Evolutionary conservation across 2,113 vertebrate species (phyloP).

Genomic region (Microtus oregoni): DNA sequence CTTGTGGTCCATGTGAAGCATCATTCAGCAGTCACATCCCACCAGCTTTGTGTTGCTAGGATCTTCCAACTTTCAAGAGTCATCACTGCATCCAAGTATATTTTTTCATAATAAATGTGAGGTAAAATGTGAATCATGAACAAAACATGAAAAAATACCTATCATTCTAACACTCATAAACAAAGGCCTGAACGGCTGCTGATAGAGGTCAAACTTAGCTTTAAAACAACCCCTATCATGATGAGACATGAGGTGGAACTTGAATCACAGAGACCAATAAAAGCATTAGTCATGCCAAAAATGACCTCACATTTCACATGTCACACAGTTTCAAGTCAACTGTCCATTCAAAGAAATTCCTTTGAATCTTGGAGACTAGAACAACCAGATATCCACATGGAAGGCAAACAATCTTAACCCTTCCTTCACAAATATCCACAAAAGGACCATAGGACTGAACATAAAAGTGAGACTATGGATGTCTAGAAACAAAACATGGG

Average conservation of each 20-base stretch:
- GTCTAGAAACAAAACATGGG: background rate
- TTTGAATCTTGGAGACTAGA: background rate
- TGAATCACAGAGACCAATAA: background rate
- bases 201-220: background rate
- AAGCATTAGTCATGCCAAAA: background rate
- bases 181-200: background rate
- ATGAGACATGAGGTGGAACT: background rate
- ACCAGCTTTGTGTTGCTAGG: background rate
- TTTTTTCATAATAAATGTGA: background rate
- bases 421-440: background rate
- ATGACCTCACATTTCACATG: background rate
- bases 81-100: too few species aligned
- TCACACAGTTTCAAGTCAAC: background rate
- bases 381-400: background rate
- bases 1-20: background rate
- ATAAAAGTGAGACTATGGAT: background rate
- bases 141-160: background rate
- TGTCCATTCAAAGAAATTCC: background rate
- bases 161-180: background rate
- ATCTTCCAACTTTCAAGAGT: background rate
- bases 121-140: background rate
- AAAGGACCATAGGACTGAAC: background rate
- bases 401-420: background rate
- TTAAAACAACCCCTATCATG: background rate
- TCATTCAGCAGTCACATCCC: too few species aligned